Evolutionary conservation across 2,888 invertebrate species (phyloP).

Genomic region (Polia nebulosa): DNA sequence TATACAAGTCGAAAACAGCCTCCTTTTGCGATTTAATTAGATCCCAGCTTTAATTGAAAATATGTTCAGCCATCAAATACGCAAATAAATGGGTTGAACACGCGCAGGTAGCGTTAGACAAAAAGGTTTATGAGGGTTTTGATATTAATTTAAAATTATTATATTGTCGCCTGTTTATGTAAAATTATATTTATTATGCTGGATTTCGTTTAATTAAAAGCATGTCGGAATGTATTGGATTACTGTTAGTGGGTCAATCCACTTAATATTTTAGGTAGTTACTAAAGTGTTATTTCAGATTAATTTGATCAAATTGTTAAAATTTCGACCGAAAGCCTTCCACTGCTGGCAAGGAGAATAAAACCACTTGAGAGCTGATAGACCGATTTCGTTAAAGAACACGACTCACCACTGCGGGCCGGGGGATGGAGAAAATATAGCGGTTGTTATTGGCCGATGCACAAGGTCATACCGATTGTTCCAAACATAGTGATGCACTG

Average conservation of each 20-base stretch:
- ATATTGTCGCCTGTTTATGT: background rate
- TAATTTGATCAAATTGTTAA: background rate
- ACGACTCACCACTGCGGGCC: too few species aligned
- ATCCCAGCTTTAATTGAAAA: slow-evolving; percentile 83
- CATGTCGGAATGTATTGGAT: background rate
- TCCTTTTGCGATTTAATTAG: slow-evolving; percentile 86
- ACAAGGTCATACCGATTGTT: too few species aligned
- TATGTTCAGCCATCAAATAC: slow-evolving; percentile 82
- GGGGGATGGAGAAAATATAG: too few species aligned
- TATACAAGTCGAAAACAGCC: slow-evolving; percentile 83
- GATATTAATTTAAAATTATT: slow-evolving; percentile 23
- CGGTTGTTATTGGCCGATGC: too few species aligned
- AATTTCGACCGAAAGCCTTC: too few species aligned
- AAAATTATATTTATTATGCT: too few species aligned
- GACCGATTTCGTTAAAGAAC: too few species aligned
- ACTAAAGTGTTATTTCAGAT: background rate
- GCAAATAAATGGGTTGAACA: slow-evolving; percentile 79
- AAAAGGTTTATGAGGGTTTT: slow-evolving; percentile 36
- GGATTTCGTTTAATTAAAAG: background rate
- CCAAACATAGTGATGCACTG: too few species aligned
- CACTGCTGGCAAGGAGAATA: too few species aligned
- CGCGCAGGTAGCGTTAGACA: slow-evolving; percentile 70
- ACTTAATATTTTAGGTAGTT: background rate
- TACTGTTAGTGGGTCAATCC: background rate
- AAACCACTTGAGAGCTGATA: too few species aligned